phyloP scores from a whole-genome alignment of 2,797 vertebrate genomes.

The Peromyscus melanophrys region DNA sequence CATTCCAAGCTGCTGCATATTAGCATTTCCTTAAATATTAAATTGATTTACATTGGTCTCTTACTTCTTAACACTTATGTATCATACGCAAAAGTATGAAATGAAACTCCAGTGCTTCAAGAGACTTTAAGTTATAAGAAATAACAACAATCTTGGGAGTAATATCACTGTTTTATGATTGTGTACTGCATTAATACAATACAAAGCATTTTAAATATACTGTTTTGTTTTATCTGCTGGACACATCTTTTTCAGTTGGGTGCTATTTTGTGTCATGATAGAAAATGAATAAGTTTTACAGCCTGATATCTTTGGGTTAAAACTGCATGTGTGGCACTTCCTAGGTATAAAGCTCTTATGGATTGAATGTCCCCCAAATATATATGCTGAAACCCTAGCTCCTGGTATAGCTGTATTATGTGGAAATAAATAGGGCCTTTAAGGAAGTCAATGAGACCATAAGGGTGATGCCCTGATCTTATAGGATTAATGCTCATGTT shows the following conservation, averaged over 20 bases:
- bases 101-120: not conserved
- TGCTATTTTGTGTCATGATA: not conserved
- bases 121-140: not conserved
- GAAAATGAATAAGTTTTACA: not conserved
- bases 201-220: not conserved
- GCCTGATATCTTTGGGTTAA: not conserved
- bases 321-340: not conserved
- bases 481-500: not conserved
- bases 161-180: not conserved
- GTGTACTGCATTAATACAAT: not conserved
- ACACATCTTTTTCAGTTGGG: not conserved
- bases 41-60: not conserved
- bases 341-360: not conserved
- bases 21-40: not conserved
- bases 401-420: not conserved
- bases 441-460: not conserved
- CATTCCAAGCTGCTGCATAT: not conserved
- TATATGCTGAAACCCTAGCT: not conserved
- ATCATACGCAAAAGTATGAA: not conserved
- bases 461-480: not conserved
- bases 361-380: not conserved
- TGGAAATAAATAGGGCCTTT: not conserved
- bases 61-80: not conserved
- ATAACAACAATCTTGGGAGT: not conserved
- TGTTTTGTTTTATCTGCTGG: not conserved